A percentile compares a stretch with the other conserved stretches of the same genome.
These are phyloP conservation scores for Tragulus kanchil DNA, from an alignment of 2,113 vertebrate species.

Conservation along the genomic window DNA sequence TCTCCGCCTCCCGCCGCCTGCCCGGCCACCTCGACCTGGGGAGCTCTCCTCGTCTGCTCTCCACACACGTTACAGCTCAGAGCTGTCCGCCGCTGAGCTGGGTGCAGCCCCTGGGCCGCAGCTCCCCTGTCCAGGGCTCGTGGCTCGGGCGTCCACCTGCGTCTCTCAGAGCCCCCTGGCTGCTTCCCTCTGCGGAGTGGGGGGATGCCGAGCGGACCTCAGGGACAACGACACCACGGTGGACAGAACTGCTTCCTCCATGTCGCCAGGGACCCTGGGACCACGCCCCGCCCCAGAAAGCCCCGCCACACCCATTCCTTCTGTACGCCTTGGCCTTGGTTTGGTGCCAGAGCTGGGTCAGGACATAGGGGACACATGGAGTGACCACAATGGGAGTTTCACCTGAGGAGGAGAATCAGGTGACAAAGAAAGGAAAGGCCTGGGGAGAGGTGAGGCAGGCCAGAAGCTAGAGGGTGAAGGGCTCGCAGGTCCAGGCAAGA, in stretches of 20 bases:
- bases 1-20: neutral
- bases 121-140: constrained; percentile 25
- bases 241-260: neutral
- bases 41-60: neutral
- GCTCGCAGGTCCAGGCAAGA: neutral
- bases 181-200: neutral
- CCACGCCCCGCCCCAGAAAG: accelerated
- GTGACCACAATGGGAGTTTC: accelerated
- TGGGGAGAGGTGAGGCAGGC: neutral
- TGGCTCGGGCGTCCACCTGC: neutral
- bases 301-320: neutral
- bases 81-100: neutral
- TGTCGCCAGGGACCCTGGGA: neutral
- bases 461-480: neutral
- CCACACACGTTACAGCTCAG: neutral
- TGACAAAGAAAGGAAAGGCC: too few species aligned
- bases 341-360: too few species aligned
- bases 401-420: neutral
- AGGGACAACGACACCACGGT: neutral
- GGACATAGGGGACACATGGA: accelerated
- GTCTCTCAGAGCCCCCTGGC: constrained; percentile 12
- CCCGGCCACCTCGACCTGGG: neutral
- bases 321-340: neutral
- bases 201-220: constrained; percentile 22
- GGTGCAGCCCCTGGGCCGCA: neutral